Percentiles rank a stretch among this genome's conserved stretches.
Evolutionary conservation across 2,797 vertebrate species (phyloP).

Genomic region (Mus spretus): DNA sequence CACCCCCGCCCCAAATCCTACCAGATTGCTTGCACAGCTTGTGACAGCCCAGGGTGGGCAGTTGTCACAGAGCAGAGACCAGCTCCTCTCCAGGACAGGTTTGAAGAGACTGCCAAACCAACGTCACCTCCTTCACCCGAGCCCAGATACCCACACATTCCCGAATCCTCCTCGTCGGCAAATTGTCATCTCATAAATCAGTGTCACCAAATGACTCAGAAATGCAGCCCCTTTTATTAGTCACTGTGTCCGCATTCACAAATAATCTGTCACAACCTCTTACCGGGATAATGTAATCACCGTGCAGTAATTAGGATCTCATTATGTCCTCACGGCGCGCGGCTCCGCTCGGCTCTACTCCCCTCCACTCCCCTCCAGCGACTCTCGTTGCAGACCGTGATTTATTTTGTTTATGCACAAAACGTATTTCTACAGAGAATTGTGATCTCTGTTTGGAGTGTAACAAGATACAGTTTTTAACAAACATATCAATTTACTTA

Average conservation of each 20-base stretch:
- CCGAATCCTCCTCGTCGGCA: neutral
- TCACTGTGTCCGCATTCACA: neutral
- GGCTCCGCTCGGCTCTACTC: neutral
- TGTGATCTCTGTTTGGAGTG: constrained; percentile 20
- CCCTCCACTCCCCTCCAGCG: neutral
- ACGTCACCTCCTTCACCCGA: neutral
- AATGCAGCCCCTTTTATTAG: neutral
- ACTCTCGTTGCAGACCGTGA: accelerated
- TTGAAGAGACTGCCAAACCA: neutral
- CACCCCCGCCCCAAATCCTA: neutral
- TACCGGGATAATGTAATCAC: neutral
- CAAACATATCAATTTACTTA: constrained; percentile 26
- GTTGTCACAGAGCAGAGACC: neutral
- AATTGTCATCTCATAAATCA: neutral
- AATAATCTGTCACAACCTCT: neutral
- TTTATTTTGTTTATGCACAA: constrained; percentile 22
- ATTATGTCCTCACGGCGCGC: neutral
- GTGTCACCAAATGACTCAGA: neutral
- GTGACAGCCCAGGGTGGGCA: neutral
- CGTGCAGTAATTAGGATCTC: neutral
- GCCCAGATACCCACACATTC: neutral
- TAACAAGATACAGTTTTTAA: constrained; percentile 19
- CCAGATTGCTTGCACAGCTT: neutral
- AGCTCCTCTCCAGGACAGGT: neutral
- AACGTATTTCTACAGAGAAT: neutral